Conservation (phyloP, 2,888 invertebrate genomes). For the Cantharis rufa region DNA sequence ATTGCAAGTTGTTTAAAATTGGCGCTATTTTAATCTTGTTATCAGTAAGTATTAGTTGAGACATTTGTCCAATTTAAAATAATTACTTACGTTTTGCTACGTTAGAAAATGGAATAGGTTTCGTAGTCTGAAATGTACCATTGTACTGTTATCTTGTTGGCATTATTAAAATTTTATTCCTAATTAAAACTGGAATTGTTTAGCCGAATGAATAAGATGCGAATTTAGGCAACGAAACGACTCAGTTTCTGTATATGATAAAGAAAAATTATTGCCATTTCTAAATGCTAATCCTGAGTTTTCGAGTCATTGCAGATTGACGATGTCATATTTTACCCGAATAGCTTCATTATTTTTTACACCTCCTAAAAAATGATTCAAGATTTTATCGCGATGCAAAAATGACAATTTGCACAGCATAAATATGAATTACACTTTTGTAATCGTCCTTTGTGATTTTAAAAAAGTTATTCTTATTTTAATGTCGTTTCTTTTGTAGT, state of each 20-base stretch:
- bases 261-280: conserved; percentile 20
- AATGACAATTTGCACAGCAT: conserved; percentile 7
- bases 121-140: conserved; percentile 13
- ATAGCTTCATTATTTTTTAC: conserved; percentile 25
- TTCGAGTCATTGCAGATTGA: conserved; percentile 22
- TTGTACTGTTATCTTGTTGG: conserved; percentile 10
- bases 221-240: conserved; percentile 7
- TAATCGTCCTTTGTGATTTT: conserved; percentile 1
- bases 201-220: conserved; percentile 9
- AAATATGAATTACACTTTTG: conserved; percentile 1
- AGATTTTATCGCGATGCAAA: conserved; percentile 13
- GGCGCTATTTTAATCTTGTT: conserved; percentile 13
- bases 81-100: conserved; percentile 19
- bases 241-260: conserved; percentile 12
- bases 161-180: conserved; percentile 20
- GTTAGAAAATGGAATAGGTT: conserved; percentile 11
- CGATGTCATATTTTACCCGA: conserved; percentile 20
- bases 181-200: conserved; percentile 18
- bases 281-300: conserved; percentile 21
- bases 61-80: conserved; percentile 17
- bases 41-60: conserved; percentile 16
- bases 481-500: not conserved
- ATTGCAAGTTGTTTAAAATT: conserved; percentile 7
- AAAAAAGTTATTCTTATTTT: conserved; percentile 5
- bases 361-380: conserved; percentile 21